Evolutionary conservation across 2,888 invertebrate genomes (phyloP), one percentile per base, ranked within the genome.

Genomic region (Maniola hyperantus): DNA sequence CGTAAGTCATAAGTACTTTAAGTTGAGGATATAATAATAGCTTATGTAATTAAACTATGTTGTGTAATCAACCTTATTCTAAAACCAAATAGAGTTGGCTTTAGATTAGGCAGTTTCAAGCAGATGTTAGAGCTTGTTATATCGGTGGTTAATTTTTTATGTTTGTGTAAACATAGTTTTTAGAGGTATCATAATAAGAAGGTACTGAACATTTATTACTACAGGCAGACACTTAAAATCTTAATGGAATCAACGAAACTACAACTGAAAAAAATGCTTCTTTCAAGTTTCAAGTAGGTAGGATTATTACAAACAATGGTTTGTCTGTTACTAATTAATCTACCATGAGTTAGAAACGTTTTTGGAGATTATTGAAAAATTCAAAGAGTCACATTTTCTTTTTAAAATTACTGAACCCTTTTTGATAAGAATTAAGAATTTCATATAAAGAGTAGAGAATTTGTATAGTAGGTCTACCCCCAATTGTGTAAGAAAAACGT

Each of bases 1-100:
- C 55, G 8, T 55, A 36, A 36, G 8, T 34, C 54, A 82, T 81
- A 76, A 82, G 71, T 74, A 70, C 48, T 66, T 57, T 63, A 70
- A 65, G 55, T 65, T 66, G 65, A 62, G 64, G 64, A 66, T 63
- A 59, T 68, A n/a, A 53, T 63, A 50, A 68, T 66, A 66, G 42
- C 59, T 60, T 66, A 62, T 46, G 34, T 44, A 34, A 42, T 68
- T 57, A 7, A 57, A 66, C 46, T 65, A 53, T 68, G 2, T 48
- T 53, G 20, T 26, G 20, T 64, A 70, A 39, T 54, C 65, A 13
- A 65, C 66, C 53, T 57, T 70, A 63, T 63, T 4, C 0, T 4
- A 2, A 18, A 36, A 5, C 2, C 15, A 1, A 7, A 33, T 66
- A 69, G 63, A 68, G 59, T 60, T 15, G n/a, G 34, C 48, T 67